Evolutionary conservation across 2,888 invertebrate genomes (phyloP).

Genomic region (Thereva nobilitata): DNA sequence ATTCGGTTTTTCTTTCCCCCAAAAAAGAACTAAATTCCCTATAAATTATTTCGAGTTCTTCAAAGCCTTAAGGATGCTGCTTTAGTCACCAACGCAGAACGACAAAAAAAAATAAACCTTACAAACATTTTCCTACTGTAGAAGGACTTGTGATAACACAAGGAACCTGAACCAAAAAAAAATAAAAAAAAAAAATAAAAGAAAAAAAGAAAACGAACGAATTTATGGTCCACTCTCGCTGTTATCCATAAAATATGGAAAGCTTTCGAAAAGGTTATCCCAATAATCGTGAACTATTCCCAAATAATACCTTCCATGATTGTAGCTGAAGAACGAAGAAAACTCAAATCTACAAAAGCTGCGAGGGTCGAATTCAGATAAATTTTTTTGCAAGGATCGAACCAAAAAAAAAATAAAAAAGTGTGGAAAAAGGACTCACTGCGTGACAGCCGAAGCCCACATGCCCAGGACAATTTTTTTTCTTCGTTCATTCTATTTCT

Average conservation of each 20-base stretch:
- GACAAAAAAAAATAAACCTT: too few relatives aligned
- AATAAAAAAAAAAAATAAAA: background rate
- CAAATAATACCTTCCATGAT: conserved; percentile 30
- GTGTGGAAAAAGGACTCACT: background rate
- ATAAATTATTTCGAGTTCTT: too few relatives aligned
- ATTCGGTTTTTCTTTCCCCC: too few relatives aligned
- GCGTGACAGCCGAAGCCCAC: too few relatives aligned
- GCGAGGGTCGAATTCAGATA: conserved; percentile 16
- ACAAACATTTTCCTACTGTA: background rate
- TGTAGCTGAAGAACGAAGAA: conserved; percentile 23
- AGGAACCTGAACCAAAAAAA: background rate
- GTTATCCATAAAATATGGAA: conserved; percentile 34
- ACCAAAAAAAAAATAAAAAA: background rate
- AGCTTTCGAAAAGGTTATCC: conserved; percentile 28
- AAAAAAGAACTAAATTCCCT: too few relatives aligned
- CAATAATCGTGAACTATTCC: conserved; percentile 34
- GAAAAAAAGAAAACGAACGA: conserved; percentile 7
- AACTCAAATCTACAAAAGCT: conserved; percentile 3
- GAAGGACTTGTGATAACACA: conserved; percentile 3
- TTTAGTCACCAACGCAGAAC: too few relatives aligned
- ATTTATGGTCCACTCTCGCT: conserved; percentile 13
- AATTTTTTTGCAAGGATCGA: conserved; percentile 7
- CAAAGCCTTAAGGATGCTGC: too few relatives aligned
- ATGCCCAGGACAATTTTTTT: too few relatives aligned
- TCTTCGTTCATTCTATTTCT: too few relatives aligned